Conservation (phyloP, 2,797 vertebrate genomes). For the Lagodon rhomboides region DNA sequence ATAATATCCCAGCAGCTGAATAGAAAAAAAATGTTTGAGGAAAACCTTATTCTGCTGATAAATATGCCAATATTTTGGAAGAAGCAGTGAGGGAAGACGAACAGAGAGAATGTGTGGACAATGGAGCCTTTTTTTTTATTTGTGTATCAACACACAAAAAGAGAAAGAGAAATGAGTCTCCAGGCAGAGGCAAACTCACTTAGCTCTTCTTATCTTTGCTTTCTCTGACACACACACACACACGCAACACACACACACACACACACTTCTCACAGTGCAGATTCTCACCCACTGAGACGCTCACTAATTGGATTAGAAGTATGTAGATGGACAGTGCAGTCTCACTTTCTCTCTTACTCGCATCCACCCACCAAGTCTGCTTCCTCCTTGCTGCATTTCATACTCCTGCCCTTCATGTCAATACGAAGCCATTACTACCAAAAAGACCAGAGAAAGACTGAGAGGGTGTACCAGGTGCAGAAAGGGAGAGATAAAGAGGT, state of each 20-base stretch:
- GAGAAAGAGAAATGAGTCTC: slow-evolving; percentile 24
- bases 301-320: slow-evolving; percentile 67
- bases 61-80: slow-evolving; percentile 12
- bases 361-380: neutral
- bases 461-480: neutral
- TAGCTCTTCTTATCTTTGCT: slow-evolving; percentile 1
- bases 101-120: neutral
- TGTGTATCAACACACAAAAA: neutral
- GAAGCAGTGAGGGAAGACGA: neutral
- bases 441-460: neutral
- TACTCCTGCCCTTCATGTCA: slow-evolving; percentile 22
- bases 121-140: neutral
- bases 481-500: slow-evolving; percentile 4
- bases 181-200: slow-evolving; percentile 24
- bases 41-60: neutral
- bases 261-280: slow-evolving; percentile 9
- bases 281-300: slow-evolving; percentile 47
- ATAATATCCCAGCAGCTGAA: neutral
- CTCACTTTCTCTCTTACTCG: neutral
- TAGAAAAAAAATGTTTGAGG: neutral
- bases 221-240: slow-evolving; percentile 27
- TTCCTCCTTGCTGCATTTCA: slow-evolving; percentile 23
- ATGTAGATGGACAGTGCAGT: slow-evolving; percentile 46
- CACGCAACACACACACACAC: neutral
- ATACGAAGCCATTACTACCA: slow-evolving; percentile 22